These are phyloP conservation scores for Vireo griseus DNA, from an alignment of 2,797 vertebrate species.

Conservation along the genomic window DNA sequence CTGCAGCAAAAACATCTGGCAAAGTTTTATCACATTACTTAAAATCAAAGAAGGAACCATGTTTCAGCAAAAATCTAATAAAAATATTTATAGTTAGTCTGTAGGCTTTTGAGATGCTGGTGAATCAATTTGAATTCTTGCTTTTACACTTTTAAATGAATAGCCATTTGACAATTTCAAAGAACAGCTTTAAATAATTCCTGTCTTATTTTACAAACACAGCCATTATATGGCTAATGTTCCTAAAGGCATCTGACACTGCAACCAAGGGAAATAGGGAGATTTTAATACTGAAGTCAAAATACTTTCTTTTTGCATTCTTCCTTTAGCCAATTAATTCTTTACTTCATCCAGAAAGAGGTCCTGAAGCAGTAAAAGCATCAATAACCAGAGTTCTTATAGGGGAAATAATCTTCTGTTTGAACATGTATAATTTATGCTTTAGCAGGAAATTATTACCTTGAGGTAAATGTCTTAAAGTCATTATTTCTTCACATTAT, in stretches of 20 bases:
- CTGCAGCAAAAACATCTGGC: not conserved
- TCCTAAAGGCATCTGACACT: not conserved
- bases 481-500: not conserved
- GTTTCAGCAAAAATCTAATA: not conserved
- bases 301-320: not conserved
- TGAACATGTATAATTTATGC: not conserved
- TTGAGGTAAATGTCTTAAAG: not conserved
- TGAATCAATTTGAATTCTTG: not conserved
- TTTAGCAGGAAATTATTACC: not conserved
- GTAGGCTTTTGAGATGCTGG: not conserved
- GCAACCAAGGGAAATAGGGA: not conserved
- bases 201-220: not conserved
- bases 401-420: not conserved
- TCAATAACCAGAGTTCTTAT: not conserved
- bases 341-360: not conserved
- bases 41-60: not conserved
- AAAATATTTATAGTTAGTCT: not conserved
- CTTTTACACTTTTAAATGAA: not conserved
- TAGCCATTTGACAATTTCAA: not conserved
- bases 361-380: not conserved
- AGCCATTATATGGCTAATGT: not conserved
- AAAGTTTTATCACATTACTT: not conserved
- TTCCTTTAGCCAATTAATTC: not conserved
- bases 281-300: not conserved
- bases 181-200: not conserved